These are phyloP conservation scores for Eclectus roratus DNA, from an alignment of 2,113 vertebrate genomes.

Conservation along the genomic window DNA sequence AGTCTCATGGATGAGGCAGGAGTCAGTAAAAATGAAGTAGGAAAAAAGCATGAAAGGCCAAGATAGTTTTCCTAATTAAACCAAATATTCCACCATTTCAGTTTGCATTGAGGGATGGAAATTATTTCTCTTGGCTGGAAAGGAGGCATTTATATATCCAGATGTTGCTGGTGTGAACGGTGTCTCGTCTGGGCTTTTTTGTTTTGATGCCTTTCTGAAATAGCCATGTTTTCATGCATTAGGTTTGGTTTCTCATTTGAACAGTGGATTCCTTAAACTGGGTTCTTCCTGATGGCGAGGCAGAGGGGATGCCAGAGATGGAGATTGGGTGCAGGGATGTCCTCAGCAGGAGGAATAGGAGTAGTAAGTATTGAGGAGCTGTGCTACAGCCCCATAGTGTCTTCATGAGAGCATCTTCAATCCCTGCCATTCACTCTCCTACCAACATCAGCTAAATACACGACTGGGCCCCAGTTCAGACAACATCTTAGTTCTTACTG, in stretches of 20 bases:
- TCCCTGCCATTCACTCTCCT: background rate
- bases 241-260: conserved; percentile 6
- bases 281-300: background rate
- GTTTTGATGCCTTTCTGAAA: background rate
- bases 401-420: background rate
- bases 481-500: background rate
- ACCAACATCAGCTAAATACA: background rate
- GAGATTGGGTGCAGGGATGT: background rate
- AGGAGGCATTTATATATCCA: background rate
- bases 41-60: background rate
- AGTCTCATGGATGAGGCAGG: background rate
- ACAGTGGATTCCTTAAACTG: background rate
- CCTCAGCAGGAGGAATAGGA: background rate
- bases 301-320: background rate
- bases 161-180: background rate
- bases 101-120: background rate
- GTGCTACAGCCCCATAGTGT: accelerated
- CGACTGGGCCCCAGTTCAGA: background rate
- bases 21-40: background rate
- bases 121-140: background rate
- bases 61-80: background rate
- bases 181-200: background rate
- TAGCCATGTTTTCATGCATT: background rate
- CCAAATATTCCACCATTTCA: background rate
- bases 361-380: background rate